phyloP scores from a whole-genome alignment of 2,113 vertebrate species.

The Pipra filicauda region DNA sequence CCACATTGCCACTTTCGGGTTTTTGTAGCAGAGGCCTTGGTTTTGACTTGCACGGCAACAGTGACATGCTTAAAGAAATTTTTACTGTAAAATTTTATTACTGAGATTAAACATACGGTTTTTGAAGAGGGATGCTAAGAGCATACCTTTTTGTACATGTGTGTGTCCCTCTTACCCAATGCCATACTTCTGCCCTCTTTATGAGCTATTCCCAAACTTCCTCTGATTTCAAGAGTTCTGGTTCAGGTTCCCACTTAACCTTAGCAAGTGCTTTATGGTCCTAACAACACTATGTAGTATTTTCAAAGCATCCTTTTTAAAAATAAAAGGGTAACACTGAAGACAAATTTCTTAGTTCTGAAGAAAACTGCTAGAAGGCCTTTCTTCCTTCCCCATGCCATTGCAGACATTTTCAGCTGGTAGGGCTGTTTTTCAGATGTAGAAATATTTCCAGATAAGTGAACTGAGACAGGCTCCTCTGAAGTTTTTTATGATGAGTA shows the following conservation, averaged over 20 bases:
- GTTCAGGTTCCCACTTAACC: not conserved
- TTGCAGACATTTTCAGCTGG: not conserved
- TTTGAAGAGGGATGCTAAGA: not conserved
- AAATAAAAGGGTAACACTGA: not conserved
- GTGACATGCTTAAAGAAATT: not conserved
- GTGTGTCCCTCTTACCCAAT: not conserved
- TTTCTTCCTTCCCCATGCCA: not conserved
- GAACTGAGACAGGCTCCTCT: not conserved
- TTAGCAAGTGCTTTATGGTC: not conserved
- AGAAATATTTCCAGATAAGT: not conserved
- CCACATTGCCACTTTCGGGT: not conserved
- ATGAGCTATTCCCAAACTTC: not conserved
- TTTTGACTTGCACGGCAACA: not conserved
- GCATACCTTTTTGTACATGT: not conserved
- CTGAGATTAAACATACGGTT: not conserved
- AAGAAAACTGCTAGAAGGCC: not conserved
- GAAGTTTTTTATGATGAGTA: not conserved
- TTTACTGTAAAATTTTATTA: not conserved
- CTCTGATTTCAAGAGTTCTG: not conserved
- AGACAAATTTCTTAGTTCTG: not conserved
- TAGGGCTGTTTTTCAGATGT: not conserved
- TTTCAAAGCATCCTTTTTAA: not conserved
- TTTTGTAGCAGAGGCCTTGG: not conserved
- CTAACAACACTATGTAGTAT: rapidly evolving
- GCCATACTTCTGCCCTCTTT: not conserved